Base-by-base conservation (phyloP, 2,113 vertebrate species). In the Spilogale gracilis region DNA sequence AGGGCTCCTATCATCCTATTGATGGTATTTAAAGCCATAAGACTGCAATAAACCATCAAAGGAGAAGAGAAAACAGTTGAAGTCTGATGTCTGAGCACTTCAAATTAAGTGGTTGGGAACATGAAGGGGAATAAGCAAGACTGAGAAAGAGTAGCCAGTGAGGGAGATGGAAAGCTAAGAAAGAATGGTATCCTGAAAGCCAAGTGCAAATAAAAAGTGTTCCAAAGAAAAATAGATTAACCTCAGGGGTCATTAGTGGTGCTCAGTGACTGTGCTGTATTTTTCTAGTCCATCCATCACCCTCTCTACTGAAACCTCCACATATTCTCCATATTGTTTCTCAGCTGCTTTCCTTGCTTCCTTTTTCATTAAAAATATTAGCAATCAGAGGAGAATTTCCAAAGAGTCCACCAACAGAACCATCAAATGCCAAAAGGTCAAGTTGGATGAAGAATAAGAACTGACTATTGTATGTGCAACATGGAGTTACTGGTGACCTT, bases 311-410 rank as follows among this genome's bases (percentile, higher is more conserved):
- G 21, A 48, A 6, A 90, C 2, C 73, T 90, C 43, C 67, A 9
- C 14, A 11, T 45, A 69, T 21, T 21, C 20, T 88, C 67, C 18
- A 30, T 9, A 12, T 25, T 79, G 6, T 82, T 43, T 50, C 56
- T 61, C 25, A 60, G 16, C 38, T 67, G 25, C 52, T 54, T 69
- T 45, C 60, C 50, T 87, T 65, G 20, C 6, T 83, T 61, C 50
- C 5, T 89, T 16, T 65, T 84, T 79, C 45, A 43, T 89, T 89
- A 79, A 93, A 85, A 79, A 79, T 50, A 79, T 60, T 71, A 89
- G 21, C 3, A 4, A 69, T 58, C 20, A 92, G n/a, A 79, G 78
- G 27, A 86, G 25, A 80, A 61, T 3, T 82, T 82, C 25, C 27
- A 45, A 61, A 32, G n/a, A 78, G 60, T 23, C 50, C 21, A 82